These are phyloP conservation scores for Tetragonisca angustula DNA, from an alignment of 2,888 invertebrate species.

Conservation along the genomic window DNA sequence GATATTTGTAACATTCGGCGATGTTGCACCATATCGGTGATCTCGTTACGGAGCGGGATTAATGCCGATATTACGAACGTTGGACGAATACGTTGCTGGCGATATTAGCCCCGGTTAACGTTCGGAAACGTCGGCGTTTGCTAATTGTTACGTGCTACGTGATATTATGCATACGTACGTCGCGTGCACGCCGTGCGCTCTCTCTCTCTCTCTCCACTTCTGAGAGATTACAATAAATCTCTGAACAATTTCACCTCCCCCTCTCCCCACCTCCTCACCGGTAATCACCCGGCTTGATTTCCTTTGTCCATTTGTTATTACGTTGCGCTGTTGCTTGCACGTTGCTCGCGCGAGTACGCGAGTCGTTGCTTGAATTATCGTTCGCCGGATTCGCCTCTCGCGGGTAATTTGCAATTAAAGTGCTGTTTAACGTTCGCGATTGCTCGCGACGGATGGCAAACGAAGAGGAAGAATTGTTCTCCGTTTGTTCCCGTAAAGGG, in stretches of 20 bases:
- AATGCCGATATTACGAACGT: conserved; percentile 54
- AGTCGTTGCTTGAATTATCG: neutral
- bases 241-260: conserved; percentile 8
- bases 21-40: neutral
- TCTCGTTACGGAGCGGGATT: conserved; percentile 50
- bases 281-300: neutral
- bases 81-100: neutral
- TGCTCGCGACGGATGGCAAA: no score
- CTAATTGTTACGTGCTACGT: conserved; percentile 51
- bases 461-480: no score
- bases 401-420: no score
- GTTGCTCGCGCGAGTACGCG: neutral
- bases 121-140: conserved; percentile 15
- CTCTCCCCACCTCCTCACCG: no score
- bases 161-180: conserved; percentile 21
- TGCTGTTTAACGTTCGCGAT: no score
- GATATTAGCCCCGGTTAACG: conserved; percentile 10
- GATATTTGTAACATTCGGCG: conserved; percentile 44
- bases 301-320: neutral
- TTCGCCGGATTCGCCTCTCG: no score
- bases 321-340: no score
- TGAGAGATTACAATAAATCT: conserved; percentile 31
- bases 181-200: neutral
- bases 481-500: no score
- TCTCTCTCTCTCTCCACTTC: neutral